These are phyloP conservation scores for Aurelia aurita DNA, from an alignment of 30 jellyfish, hydroid and myxozoan species.

Conservation along the genomic window DNA sequence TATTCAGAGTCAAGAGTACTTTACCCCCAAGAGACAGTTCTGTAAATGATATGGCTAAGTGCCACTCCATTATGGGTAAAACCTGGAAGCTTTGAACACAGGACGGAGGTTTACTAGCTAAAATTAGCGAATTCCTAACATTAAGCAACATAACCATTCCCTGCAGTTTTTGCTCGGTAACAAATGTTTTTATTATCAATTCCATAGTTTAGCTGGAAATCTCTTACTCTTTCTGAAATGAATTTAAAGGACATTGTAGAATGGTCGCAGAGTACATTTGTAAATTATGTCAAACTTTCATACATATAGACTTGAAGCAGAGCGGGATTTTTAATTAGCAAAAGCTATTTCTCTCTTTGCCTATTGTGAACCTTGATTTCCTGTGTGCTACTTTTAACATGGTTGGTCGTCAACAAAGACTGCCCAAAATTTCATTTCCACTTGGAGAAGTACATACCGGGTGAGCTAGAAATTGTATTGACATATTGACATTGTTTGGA, in stretches of 20 bases:
- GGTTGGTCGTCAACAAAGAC: not conserved
- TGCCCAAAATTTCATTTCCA: not conserved
- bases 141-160: too few species aligned
- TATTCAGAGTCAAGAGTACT: too few species aligned
- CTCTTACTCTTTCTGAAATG: not conserved
- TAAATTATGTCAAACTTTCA: conserved; percentile 40
- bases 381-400: not conserved
- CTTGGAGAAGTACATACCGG: too few species aligned
- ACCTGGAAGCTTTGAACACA: too few species aligned
- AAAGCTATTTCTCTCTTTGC: not conserved
- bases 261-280: conserved; percentile 27
- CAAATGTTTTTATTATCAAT: not conserved
- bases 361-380: not conserved
- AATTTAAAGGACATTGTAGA: not conserved
- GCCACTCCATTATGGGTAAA: too few species aligned
- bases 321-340: conserved; percentile 15
- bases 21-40: too few species aligned
- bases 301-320: conserved; percentile 39
- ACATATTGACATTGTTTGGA: too few species aligned
- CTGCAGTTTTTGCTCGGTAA: too few species aligned
- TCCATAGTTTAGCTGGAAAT: not conserved
- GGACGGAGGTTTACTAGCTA: too few species aligned
- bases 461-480: too few species aligned
- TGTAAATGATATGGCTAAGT: too few species aligned
- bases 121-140: too few species aligned